Evolutionary conservation across 2,888 invertebrate genomes (phyloP), one percentile per base, ranked within the genome.

Genomic region (Drosophila barbarae): DNA sequence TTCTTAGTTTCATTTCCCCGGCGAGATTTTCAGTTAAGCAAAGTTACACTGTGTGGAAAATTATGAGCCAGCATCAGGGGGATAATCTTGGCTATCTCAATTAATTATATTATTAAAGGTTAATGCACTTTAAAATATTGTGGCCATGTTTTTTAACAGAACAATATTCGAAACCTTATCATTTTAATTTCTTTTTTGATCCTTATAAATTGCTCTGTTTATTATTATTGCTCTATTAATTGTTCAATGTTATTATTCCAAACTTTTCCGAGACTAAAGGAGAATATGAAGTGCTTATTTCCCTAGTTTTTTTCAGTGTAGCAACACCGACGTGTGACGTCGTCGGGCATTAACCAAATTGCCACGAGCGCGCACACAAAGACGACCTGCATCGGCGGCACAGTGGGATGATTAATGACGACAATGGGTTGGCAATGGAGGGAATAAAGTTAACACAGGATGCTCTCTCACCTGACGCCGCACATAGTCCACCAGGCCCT

Each of bases 401-500:
- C 55, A 54, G 55, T 15, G 55, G 39, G 66, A 47, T 50, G 66
- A 49, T 30, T 66, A 42, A 64, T 51, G 64, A 51, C 36, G 28
- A 67, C 21, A 13, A 47, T 47, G 30, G 46, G 46, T 21, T 36
- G 35, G 23, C 30, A 30, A 54, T 79, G 60, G 28, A 13, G 47
- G 78, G 72, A 72, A 60, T 76, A 55, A 71, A 32, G 46, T 76
- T 65, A 55, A 61, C 63, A 58, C 63, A 13, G 46, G 71, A 64
- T 60, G 49, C 50, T 60, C 7, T 13, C 39, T 89, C 90, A 95
- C 95, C 93, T 97, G 97, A 90, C 97, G 92, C 78, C 96, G 92
- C 76, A 97, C 97, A 89, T 97, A 97, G 91, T 98, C 97, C 87
- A 98, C 96, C 52, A 98, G 92, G 74, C 98, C 97, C 90, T 98